Evolutionary conservation across 2,797 vertebrate species (phyloP).

Genomic region (Nyctibius grandis): DNA sequence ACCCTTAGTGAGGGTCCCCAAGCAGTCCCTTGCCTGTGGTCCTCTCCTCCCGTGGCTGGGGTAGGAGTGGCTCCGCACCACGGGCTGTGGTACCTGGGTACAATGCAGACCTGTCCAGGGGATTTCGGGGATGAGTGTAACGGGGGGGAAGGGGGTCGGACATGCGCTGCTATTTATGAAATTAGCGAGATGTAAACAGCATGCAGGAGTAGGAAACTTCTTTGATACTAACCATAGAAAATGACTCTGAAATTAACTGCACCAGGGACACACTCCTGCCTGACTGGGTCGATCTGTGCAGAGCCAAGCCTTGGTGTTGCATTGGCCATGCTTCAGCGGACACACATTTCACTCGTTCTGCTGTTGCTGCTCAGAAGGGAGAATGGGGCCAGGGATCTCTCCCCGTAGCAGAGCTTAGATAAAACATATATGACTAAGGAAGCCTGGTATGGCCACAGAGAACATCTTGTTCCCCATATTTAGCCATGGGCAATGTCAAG

Average conservation of each 20-base stretch:
- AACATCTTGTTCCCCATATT: constrained; percentile 62
- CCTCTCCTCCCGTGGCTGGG: accelerated
- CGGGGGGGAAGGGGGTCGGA: background rate
- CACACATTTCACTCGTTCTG: background rate
- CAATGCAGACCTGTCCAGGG: background rate
- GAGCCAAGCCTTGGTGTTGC: background rate
- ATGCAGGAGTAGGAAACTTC: background rate
- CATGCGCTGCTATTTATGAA: background rate
- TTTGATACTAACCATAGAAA: constrained; percentile 52
- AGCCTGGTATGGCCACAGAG: constrained; percentile 60
- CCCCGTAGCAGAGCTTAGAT: constrained; percentile 15
- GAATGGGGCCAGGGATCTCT: background rate
- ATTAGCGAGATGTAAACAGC: background rate
- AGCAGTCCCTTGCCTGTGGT: background rate
- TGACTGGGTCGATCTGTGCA: constrained; percentile 1
- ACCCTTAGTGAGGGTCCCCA: accelerated
- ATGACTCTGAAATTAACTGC: constrained; percentile 27
- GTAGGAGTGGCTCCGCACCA: background rate
- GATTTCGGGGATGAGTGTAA: background rate
- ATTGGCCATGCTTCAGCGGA: constrained; percentile 43
- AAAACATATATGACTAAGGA: constrained; percentile 57
- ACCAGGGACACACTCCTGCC: constrained; percentile 39
- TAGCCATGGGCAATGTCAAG: constrained; percentile 62
- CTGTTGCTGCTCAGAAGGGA: background rate
- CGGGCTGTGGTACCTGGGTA: accelerated